These are phyloP conservation scores for Myzus persicae DNA, from an alignment of 1,140 invertebrate species.

Conservation along the genomic window DNA sequence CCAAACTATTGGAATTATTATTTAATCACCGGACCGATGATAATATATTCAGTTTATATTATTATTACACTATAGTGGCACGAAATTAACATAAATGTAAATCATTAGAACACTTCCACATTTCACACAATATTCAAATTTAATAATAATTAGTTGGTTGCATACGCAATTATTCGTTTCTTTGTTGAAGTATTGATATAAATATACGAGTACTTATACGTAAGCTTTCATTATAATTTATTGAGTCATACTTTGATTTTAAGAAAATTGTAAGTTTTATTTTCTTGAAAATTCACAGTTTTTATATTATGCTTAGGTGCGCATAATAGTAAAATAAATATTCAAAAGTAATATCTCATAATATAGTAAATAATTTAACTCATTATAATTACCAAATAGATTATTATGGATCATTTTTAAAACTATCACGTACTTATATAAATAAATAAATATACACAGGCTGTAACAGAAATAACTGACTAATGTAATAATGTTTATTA, in stretches of 20 bases:
- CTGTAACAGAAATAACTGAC: too few relatives aligned
- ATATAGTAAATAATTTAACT: too few relatives aligned
- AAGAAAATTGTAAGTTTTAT: background rate
- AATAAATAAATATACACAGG: too few relatives aligned
- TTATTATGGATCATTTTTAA: background rate
- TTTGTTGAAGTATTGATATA: constrained; percentile 14
- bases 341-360: background rate
- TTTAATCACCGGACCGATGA: background rate
- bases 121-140: background rate
- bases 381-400: too few relatives aligned
- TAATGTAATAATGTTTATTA: too few relatives aligned
- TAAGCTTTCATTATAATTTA: background rate
- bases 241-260: background rate
- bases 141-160: background rate
- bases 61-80: background rate
- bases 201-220: background rate
- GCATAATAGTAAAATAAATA: background rate
- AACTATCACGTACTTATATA: too few relatives aligned
- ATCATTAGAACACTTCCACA: background rate
- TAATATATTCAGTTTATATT: background rate
- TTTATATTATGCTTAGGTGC: background rate
- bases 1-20: background rate
- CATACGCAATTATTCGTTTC: background rate
- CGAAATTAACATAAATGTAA: background rate
- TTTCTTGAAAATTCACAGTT: background rate